A percentile compares a stretch with the other conserved stretches of the same genome.
These are phyloP conservation scores for Nannoperca obscura DNA, from an alignment of 2,797 vertebrate genomes.

Conservation along the genomic window DNA sequence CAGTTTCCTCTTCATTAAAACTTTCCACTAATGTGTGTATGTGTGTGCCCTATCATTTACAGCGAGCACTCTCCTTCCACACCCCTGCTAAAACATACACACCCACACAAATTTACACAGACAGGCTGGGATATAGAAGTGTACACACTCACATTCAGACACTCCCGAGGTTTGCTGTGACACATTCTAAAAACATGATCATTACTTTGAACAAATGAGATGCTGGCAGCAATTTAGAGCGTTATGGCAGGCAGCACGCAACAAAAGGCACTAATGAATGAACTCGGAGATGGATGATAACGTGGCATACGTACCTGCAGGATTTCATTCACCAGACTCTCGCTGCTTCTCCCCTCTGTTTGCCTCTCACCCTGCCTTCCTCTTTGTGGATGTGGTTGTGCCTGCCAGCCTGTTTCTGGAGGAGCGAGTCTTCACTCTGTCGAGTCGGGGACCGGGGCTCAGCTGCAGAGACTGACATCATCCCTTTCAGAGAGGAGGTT, in stretches of 20 bases:
- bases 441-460: conserved; percentile 83
- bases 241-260: conserved; percentile 46
- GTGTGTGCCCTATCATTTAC: conserved; percentile 34
- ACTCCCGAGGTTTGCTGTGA: conserved; percentile 48
- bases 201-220: conserved; percentile 62
- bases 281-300: conserved; percentile 70
- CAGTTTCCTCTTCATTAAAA: conserved; percentile 74
- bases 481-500: conserved; percentile 88
- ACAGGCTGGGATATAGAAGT: conserved; percentile 45
- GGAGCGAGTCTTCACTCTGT: conserved; percentile 78
- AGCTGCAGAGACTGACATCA: conserved; percentile 91
- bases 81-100: conserved; percentile 59
- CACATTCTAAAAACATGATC: conserved; percentile 59
- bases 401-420: conserved; percentile 67
- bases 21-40: conserved; percentile 63
- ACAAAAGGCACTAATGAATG: conserved; percentile 71
- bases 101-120: conserved; percentile 59
- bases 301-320: conserved; percentile 82
- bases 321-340: conserved; percentile 70
- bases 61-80: conserved; percentile 48
- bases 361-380: conserved; percentile 52
- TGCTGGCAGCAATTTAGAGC: conserved; percentile 48
- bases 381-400: conserved; percentile 60
- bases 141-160: conserved; percentile 9
- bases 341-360: conserved; percentile 55